phyloP scores from a whole-genome alignment of 1,140 invertebrate genomes.

The Metopolophium dirhodum region DNA sequence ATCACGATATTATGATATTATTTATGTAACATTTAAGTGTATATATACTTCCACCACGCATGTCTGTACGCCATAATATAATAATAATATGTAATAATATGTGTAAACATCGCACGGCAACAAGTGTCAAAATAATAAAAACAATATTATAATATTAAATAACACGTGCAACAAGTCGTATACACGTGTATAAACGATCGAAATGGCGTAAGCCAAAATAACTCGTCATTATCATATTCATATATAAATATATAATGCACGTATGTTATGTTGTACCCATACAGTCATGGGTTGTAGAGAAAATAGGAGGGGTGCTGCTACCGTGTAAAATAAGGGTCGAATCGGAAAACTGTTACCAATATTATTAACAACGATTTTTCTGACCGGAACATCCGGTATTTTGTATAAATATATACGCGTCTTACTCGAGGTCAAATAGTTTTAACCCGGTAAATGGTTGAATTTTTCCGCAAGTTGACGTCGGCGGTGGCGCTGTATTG shows the following conservation, averaged over 20 bases:
- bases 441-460: not conserved
- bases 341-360: not conserved
- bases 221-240: not conserved
- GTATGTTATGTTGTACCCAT: not conserved
- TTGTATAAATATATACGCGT: not conserved
- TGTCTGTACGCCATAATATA: not conserved
- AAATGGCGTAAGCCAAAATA: not conserved
- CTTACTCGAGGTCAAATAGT: not conserved
- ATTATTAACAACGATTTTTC: not conserved
- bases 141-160: constrained; percentile 6
- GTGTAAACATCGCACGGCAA: not conserved
- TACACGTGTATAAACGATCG: not conserved
- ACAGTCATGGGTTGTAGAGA: not conserved
- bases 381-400: not conserved
- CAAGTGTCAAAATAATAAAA: constrained; percentile 17
- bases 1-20: not conserved
- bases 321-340: not conserved
- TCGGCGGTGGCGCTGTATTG: not conserved
- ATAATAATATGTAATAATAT: not conserved
- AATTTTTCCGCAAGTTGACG: not conserved
- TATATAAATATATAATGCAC: not conserved
- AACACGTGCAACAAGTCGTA: not conserved
- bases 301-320: not conserved
- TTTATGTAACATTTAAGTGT: not conserved
- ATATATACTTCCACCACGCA: not conserved